phyloP scores from a whole-genome alignment of 2,113 vertebrate species.

The Oreochromis aureus region DNA sequence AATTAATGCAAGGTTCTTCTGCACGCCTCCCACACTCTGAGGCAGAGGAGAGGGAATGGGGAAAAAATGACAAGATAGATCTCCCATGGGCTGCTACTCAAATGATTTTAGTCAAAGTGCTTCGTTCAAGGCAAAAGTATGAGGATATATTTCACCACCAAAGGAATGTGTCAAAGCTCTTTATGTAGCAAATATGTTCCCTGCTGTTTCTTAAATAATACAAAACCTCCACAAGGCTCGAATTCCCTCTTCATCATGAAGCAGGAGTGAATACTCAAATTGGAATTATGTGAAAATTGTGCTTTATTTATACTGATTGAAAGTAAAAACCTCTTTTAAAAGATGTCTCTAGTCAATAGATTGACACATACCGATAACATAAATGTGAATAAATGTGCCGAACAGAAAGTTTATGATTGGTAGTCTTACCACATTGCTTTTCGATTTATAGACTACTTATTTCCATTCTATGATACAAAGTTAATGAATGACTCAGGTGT shows the following conservation, averaged over 20 bases:
- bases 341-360: not conserved
- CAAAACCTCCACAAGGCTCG: not conserved
- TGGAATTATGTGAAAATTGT: not conserved
- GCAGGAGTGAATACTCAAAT: slow-evolving; percentile 9
- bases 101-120: slow-evolving; percentile 28
- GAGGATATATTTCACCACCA: slow-evolving; percentile 29
- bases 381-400: not conserved
- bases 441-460: not conserved
- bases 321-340: not conserved
- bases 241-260: not conserved
- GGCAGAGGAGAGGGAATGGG: not conserved
- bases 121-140: slow-evolving; percentile 3
- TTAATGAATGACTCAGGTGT: not conserved
- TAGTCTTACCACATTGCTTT: not conserved
- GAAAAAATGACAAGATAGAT: slow-evolving; percentile 7
- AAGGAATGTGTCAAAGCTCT: slow-evolving; percentile 36
- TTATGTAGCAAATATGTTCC: slow-evolving; percentile 12
- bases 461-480: not conserved
- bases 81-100: slow-evolving; percentile 34
- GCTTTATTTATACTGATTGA: not conserved
- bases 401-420: not conserved
- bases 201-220: slow-evolving; percentile 33
- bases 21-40: slow-evolving; percentile 19
- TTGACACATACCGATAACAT: not conserved
- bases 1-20: slow-evolving; percentile 16